These are phyloP conservation scores for Drosophila arizonae DNA, from an alignment of 1,140 invertebrate species.

Conservation along the genomic window DNA sequence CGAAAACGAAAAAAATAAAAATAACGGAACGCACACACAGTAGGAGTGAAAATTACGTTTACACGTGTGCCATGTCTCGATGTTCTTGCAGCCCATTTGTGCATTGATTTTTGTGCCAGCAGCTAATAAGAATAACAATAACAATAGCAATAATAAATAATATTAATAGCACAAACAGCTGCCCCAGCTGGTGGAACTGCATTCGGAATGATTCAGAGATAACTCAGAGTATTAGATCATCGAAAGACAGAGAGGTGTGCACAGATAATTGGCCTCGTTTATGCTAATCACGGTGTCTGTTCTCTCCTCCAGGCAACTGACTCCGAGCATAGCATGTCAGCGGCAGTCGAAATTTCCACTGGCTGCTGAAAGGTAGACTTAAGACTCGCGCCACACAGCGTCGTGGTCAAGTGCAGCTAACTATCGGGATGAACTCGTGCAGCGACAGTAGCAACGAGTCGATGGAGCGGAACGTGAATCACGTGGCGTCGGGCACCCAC, in stretches of 20 bases:
- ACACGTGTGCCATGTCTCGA: not conserved
- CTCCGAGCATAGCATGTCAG: conserved; percentile 56
- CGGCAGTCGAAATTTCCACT: conserved; percentile 45
- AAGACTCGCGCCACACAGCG: not conserved
- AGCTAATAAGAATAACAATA: not conserved
- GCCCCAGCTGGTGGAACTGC: conserved; percentile 9
- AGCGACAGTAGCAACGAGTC: conserved; percentile 71
- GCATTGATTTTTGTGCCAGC: conserved; percentile 51
- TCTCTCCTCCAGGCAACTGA: conserved; percentile 16
- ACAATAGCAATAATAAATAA: not conserved
- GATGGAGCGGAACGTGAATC: conserved; percentile 45
- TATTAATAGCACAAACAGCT: conserved; percentile 7
- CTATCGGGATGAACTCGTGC: conserved; percentile 61
- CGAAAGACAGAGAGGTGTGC: conserved; percentile 1
- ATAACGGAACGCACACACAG: conserved; percentile 8
- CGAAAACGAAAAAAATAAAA: too few species aligned
- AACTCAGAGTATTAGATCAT: conserved; percentile 56
- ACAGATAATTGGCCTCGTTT: not conserved
- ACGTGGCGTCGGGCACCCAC: conserved; percentile 26
- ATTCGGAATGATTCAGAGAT: conserved; percentile 58
- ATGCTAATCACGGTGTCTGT: not conserved
- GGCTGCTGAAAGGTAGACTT: conserved; percentile 48
- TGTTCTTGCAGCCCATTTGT: conserved; percentile 2
- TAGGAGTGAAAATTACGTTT: conserved; percentile 17
- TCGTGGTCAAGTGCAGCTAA: not conserved